Percentiles rank a stretch among this genome's conserved stretches.
These are phyloP conservation scores for Phrixothrix hirtus DNA, from an alignment of 2,888 invertebrate genomes.

Conservation along the genomic window DNA sequence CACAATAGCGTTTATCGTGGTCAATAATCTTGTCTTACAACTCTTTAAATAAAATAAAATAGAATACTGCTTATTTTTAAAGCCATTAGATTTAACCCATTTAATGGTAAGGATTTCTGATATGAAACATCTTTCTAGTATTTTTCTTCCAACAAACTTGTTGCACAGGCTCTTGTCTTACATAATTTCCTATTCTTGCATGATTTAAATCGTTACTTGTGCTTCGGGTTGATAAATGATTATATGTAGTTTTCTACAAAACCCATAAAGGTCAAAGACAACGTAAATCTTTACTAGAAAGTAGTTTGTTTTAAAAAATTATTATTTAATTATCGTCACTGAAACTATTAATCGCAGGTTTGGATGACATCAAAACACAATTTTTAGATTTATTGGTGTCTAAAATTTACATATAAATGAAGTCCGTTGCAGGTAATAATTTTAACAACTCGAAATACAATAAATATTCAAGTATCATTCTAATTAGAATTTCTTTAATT, in stretches of 20 bases:
- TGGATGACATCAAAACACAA: neutral
- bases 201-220: no score
- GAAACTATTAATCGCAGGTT: neutral
- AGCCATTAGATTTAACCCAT: slow-evolving; percentile 4
- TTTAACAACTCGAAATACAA: no score
- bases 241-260: neutral
- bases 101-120: neutral
- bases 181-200: no score
- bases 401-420: no score
- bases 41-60: slow-evolving; percentile 10
- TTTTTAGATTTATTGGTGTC: neutral
- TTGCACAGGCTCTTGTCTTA: no score
- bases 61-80: slow-evolving; percentile 1
- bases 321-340: neutral
- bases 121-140: no score
- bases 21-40: slow-evolving; percentile 20
- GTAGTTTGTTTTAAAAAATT: neutral
- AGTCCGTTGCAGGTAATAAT: no score
- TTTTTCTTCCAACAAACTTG: no score
- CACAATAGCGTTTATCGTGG: slow-evolving; percentile 17
- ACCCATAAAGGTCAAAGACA: neutral
- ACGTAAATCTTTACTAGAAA: neutral
- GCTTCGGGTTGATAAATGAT: no score
- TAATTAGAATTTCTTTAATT: no score
- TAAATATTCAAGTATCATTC: no score